phyloP scores from a whole-genome alignment of 2,888 invertebrate species.

The Morpho helenor region DNA sequence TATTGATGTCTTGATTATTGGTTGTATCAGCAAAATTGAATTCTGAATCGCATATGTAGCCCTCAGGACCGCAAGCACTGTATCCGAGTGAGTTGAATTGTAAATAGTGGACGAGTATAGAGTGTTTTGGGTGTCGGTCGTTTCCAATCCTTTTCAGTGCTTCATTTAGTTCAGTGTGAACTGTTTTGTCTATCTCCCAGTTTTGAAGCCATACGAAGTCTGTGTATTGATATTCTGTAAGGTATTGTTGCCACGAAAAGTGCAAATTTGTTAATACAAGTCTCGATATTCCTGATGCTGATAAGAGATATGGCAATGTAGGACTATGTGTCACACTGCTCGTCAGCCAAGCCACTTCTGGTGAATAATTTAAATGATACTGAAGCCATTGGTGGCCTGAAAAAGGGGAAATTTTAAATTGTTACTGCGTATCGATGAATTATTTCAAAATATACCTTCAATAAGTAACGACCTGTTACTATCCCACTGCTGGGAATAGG shows the following conservation, averaged over 20 bases:
- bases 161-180: constrained; percentile 47
- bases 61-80: constrained; percentile 58
- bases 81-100: constrained; percentile 62
- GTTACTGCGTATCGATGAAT: not conserved
- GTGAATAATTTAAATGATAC: constrained; percentile 87
- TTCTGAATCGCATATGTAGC: constrained; percentile 42
- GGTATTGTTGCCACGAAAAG: constrained; percentile 95
- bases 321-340: constrained; percentile 97
- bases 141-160: constrained; percentile 49
- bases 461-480: no score
- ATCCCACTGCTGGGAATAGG: no score
- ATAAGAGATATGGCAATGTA: constrained; percentile 92
- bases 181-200: constrained; percentile 80
- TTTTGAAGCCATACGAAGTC: constrained; percentile 96
- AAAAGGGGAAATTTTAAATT: constrained; percentile 33
- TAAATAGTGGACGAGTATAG: constrained; percentile 55
- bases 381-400: constrained; percentile 94
- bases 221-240: constrained; percentile 90
- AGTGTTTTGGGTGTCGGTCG: constrained; percentile 52
- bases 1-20: constrained; percentile 87
- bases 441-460: constrained; percentile 80
- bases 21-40: constrained; percentile 86
- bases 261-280: constrained; percentile 94
- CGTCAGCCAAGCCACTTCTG: constrained; percentile 92
- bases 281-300: constrained; percentile 87